Evolutionary conservation across 2,888 invertebrate genomes (phyloP).

Genomic region (Orchesellides sinensis): DNA sequence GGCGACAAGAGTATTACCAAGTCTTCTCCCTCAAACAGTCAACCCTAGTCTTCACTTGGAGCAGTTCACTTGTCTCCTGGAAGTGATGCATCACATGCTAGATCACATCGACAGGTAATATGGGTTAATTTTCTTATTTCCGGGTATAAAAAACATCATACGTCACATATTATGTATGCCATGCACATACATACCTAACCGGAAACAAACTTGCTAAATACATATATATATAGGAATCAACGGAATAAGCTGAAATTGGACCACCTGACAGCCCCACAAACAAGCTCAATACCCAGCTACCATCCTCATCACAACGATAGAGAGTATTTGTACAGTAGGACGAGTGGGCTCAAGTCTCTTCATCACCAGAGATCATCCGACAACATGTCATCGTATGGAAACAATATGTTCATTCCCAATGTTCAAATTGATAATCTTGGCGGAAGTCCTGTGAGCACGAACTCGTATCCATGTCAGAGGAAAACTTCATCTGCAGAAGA

Average conservation of each 20-base stretch:
- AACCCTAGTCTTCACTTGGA: slow-evolving; percentile 91
- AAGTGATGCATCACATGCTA: slow-evolving; percentile 94
- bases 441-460: slow-evolving; percentile 43
- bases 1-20: slow-evolving; percentile 96
- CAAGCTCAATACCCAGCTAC: slow-evolving; percentile 78
- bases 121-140: no score
- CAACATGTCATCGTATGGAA: slow-evolving; percentile 83
- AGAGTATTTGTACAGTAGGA: slow-evolving; percentile 49
- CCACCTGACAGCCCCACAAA: slow-evolving; percentile 82
- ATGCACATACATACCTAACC: background rate
- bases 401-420: slow-evolving; percentile 92
- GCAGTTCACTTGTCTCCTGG: slow-evolving; percentile 87
- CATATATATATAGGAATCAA: slow-evolving; percentile 82
- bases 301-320: slow-evolving; percentile 35
- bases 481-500: slow-evolving; percentile 95
- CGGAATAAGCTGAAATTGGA: slow-evolving; percentile 93
- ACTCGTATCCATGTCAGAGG: slow-evolving; percentile 79
- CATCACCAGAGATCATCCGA: slow-evolving; percentile 86
- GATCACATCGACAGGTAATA: slow-evolving; percentile 86
- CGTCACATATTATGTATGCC: no score
- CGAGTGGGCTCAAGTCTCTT: slow-evolving; percentile 51
- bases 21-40: slow-evolving; percentile 93
- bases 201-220: background rate
- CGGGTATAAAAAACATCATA: no score
- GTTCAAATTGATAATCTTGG: slow-evolving; percentile 81